A percentile compares a stretch with the other conserved stretches of the same genome.
These are phyloP conservation scores for Cyphomyrus discorhynchus DNA, from an alignment of 2,113 vertebrate genomes.

Conservation along the genomic window DNA sequence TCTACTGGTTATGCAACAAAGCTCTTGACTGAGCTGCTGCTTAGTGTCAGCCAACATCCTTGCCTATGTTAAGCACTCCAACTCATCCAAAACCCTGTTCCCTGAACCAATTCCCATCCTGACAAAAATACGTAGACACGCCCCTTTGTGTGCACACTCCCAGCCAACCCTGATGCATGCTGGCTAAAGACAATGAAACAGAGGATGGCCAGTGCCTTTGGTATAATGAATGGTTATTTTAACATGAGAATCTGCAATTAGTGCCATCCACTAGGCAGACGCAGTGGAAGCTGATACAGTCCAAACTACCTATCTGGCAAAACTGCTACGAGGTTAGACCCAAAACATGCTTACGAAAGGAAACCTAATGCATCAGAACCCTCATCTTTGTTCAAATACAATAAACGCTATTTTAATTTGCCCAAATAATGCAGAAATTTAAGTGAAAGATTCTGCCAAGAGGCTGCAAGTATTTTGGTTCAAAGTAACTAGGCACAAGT, in stretches of 20 bases:
- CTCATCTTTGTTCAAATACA: neutral
- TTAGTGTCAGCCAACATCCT: neutral
- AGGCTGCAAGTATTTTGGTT: neutral
- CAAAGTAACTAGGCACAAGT: neutral
- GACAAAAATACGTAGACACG: neutral
- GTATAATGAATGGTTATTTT: constrained; percentile 7
- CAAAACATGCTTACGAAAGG: neutral
- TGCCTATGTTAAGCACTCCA: neutral
- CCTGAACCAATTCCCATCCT: neutral
- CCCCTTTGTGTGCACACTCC: neutral
- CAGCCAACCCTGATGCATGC: constrained; percentile 2
- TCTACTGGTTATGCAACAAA: neutral
- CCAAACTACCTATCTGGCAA: neutral
- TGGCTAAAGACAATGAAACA: constrained; percentile 3
- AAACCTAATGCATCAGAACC: neutral
- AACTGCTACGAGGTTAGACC: neutral
- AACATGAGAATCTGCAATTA: constrained; percentile 12
- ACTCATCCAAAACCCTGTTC: neutral
- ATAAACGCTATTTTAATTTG: neutral
- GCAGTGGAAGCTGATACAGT: neutral
- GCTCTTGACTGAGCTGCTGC: neutral
- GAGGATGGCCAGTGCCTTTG: neutral
- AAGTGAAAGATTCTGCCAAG: neutral
- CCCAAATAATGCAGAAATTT: neutral
- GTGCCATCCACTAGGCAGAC: neutral